Evolutionary conservation across 2,888 invertebrate genomes (phyloP).

Genomic region (Calameuta filiformis): DNA sequence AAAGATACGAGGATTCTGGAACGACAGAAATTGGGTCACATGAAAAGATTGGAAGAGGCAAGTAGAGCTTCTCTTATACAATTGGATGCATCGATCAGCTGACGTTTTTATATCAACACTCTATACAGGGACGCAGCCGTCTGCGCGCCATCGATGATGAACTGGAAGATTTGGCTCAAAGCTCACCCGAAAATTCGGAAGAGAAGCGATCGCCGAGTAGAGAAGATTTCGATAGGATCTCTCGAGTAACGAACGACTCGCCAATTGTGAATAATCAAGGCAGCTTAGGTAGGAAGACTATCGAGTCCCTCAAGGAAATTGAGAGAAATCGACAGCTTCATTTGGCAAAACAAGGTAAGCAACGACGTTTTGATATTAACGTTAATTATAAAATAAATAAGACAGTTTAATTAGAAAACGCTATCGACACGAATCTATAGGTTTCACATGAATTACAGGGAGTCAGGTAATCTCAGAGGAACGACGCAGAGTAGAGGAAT

Average conservation of each 20-base stretch:
- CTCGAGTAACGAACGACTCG: constrained; percentile 87
- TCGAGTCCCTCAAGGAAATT: constrained; percentile 89
- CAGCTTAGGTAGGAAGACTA: constrained; percentile 80
- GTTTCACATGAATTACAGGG: constrained; percentile 68
- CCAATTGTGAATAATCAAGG: constrained; percentile 76
- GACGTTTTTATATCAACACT: constrained; percentile 3
- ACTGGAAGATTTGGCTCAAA: constrained; percentile 65
- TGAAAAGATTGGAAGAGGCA: constrained; percentile 76
- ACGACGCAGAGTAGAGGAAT: constrained; percentile 84
- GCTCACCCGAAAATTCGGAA: constrained; percentile 49
- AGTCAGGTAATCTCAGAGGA: constrained; percentile 93
- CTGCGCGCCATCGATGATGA: constrained; percentile 76
- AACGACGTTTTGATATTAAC: neutral
- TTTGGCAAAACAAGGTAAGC: constrained; percentile 88
- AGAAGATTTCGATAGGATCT: constrained; percentile 88
- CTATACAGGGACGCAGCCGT: constrained; percentile 70
- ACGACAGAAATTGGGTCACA: constrained; percentile 71
- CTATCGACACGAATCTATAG: neutral
- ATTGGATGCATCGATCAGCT: constrained; percentile 10
- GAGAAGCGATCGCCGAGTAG: constrained; percentile 75
- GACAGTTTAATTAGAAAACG: neutral
- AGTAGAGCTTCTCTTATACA: constrained; percentile 11
- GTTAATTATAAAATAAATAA: neutral
- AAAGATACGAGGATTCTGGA: constrained; percentile 78
- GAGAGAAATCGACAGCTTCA: constrained; percentile 88